Base-by-base conservation (phyloP, 37 sponge, comb jelly and placozoan species). In the Lycopodina hypogea region DNA sequence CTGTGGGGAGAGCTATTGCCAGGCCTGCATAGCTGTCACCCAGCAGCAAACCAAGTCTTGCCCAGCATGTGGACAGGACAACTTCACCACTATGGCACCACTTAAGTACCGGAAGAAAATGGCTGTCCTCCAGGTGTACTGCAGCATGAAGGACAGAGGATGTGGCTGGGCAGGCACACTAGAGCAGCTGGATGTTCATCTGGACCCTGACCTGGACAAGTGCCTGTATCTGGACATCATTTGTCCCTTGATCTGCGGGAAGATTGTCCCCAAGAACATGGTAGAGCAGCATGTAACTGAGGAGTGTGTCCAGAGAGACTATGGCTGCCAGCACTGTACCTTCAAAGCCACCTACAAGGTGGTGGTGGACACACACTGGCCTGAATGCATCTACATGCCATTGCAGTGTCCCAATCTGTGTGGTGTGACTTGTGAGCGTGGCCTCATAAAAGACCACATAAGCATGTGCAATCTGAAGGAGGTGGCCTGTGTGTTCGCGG, bases 141-240 rank as follows among this genome's bases (percentile, higher is more conserved):
- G 86, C 42, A 35, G 26, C 42, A 71, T 48, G 56, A 78, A 64
- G 57, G 56, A 42, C 3, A n/a, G 56, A 30, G 86, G 79, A 6
- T 85, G 86, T 72, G 29, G 0, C 23, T 85, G 86, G 86, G 28
- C 39, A 29, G 86, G 86, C 24, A 4, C 8, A 30, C 38, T 78
- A 28, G 56, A 29, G 29, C 70, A 78, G 6, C 56, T 65, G 0
- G 56, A 51, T 2, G 57, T 41, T 50, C 86, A 85, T 66, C 26
- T 78, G 40, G 80, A 61, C 24, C 30, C 24, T 39, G 40, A 64
- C 28, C 28, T 14, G 21, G 79, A 66, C 15, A 51, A 71, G 35
- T 85, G 86, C 33, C 51, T 42, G 36, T 78, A 66, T 53, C 74
- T 74, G 9, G 63, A 62, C 29, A 55, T 78, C 21, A 67, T 66